Evolutionary conservation across 2,888 invertebrate species (phyloP).

Genomic region (Micoletzkya japonica): DNA sequence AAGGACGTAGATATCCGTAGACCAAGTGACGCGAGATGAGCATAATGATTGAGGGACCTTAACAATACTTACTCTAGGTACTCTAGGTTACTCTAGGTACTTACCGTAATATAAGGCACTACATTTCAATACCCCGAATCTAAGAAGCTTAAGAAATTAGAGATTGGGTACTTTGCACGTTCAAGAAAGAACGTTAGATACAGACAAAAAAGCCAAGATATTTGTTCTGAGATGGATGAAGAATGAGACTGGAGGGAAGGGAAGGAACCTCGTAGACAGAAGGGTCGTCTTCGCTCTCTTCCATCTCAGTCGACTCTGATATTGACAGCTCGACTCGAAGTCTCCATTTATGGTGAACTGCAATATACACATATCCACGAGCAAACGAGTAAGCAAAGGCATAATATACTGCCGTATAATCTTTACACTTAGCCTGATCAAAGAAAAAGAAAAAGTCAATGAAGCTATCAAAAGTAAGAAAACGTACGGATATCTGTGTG

Average conservation of each 20-base stretch:
- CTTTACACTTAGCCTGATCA: not conserved
- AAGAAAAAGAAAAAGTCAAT: not conserved
- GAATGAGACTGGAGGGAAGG: no score
- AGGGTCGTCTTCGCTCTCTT: slow-evolving; percentile 7
- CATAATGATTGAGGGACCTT: no score
- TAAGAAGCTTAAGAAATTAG: no score
- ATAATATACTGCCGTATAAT: not conserved
- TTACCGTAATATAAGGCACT: no score
- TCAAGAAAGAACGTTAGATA: no score
- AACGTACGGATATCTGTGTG: not conserved
- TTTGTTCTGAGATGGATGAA: no score
- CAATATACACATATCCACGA: not conserved
- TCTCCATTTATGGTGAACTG: slow-evolving; percentile 26
- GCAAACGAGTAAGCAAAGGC: not conserved
- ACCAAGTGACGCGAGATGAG: slow-evolving; percentile 20
- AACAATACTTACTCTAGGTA: no score
- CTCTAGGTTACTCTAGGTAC: no score
- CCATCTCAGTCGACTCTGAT: not conserved
- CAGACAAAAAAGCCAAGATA: no score
- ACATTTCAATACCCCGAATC: no score
- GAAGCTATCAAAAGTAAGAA: not conserved
- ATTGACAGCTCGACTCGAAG: slow-evolving; percentile 25
- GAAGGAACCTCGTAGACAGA: not conserved
- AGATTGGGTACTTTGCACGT: no score
- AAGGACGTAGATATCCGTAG: slow-evolving; percentile 19